Percentiles rank a stretch among this genome's conserved stretches.
phyloP scores from a whole-genome alignment of 2,888 invertebrate genomes.

The Scaeva pyrastri region DNA sequence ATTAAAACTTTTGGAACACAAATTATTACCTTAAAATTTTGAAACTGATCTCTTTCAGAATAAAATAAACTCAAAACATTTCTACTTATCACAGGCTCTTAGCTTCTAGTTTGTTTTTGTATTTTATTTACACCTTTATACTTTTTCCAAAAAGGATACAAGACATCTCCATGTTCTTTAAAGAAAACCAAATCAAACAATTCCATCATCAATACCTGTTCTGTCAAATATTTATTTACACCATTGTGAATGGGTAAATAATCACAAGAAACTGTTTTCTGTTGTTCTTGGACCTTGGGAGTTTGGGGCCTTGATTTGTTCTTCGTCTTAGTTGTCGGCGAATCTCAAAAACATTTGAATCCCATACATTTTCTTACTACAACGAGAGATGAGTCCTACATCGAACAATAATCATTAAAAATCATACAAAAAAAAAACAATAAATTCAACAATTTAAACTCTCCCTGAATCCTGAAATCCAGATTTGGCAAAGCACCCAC shows the following conservation, averaged over 20 bases:
- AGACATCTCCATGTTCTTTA: too few relatives aligned
- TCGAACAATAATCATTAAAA: slow-evolving; percentile 12
- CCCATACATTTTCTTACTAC: neutral
- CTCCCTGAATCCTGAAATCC: neutral
- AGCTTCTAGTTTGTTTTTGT: too few relatives aligned
- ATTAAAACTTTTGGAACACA: too few relatives aligned
- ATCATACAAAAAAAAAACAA: slow-evolving; percentile 12
- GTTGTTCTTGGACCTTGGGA: neutral
- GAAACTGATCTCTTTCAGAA: too few relatives aligned
- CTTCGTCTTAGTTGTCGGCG: slow-evolving; percentile 4
- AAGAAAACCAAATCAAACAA: slow-evolving; percentile 17
- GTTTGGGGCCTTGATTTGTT: neutral
- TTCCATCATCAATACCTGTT: neutral
- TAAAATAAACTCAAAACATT: too few relatives aligned
- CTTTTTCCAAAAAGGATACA: too few relatives aligned
- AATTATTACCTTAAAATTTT: too few relatives aligned
- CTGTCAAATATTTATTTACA: slow-evolving; percentile 34
- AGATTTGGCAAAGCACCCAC: neutral
- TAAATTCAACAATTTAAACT: too few relatives aligned
- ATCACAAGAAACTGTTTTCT: slow-evolving; percentile 31
- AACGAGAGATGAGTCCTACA: neutral
- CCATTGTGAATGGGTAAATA: slow-evolving; percentile 39
- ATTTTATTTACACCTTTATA: too few relatives aligned
- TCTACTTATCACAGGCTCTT: too few relatives aligned
- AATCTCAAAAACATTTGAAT: slow-evolving; percentile 3